phyloP scores from a whole-genome alignment of 1,140 invertebrate genomes.

The Drosophila melanogaster region DNA sequence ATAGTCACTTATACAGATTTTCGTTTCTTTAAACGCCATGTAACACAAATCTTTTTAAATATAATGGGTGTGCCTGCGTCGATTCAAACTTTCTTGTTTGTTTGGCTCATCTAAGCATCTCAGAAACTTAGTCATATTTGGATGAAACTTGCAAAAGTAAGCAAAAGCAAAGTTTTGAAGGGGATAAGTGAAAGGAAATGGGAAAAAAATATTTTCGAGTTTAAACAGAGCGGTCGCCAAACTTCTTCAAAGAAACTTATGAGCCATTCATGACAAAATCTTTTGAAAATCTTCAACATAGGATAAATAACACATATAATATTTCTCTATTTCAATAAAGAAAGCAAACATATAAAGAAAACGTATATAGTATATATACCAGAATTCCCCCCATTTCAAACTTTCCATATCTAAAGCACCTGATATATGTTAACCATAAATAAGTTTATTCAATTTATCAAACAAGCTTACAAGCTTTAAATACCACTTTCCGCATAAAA shows the following conservation, averaged over 20 bases:
- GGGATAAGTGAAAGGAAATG: slow-evolving; percentile 5
- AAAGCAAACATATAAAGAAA: not conserved
- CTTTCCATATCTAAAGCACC: too few species aligned
- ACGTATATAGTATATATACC: too few species aligned
- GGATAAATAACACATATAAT: not conserved
- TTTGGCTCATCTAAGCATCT: slow-evolving; percentile 19
- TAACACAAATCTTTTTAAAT: not conserved
- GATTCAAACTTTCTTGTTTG: not conserved
- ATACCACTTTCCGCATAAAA: slow-evolving; percentile 4
- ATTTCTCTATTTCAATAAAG: too few species aligned
- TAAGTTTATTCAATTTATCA: not conserved
- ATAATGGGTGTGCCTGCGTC: slow-evolving; percentile 9
- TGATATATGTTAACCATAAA: not conserved
- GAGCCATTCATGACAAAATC: not conserved
- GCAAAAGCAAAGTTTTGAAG: slow-evolving; percentile 34
- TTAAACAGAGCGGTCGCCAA: not conserved
- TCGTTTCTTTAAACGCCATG: not conserved
- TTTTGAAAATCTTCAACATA: not conserved
- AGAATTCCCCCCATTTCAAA: too few species aligned
- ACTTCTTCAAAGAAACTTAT: slow-evolving; percentile 4
- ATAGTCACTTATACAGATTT: too few species aligned
- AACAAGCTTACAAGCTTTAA: slow-evolving; percentile 3
- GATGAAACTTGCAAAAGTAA: slow-evolving; percentile 22
- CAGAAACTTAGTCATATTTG: slow-evolving; percentile 38
- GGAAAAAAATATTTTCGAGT: slow-evolving; percentile 6